Percentiles rank a stretch among this genome's conserved stretches.
Conservation (phyloP, 2,888 invertebrate species). For the Carpatolechia fugitivella region DNA sequence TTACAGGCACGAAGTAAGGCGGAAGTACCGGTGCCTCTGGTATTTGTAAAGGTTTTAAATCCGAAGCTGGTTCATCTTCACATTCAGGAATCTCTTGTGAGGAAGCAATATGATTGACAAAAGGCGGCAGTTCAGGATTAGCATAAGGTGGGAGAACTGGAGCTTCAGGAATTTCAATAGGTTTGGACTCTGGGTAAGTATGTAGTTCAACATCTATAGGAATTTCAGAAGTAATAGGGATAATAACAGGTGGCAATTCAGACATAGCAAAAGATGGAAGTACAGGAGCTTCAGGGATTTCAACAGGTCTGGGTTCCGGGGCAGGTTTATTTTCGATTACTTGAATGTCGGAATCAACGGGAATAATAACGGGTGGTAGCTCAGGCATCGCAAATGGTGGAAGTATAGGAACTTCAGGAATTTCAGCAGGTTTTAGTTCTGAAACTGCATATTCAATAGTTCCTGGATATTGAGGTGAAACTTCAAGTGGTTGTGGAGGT, state of each 20-base stretch:
- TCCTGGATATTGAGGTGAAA: no score
- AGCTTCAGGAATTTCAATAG: conserved; percentile 5
- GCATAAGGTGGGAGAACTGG: background rate
- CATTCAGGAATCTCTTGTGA: conserved; percentile 10
- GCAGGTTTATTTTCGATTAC: background rate
- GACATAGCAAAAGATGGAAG: background rate
- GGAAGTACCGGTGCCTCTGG: conserved; percentile 22
- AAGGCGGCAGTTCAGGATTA: background rate
- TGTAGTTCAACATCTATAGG: background rate
- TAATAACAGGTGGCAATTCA: background rate
- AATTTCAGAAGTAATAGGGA: background rate
- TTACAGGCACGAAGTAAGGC: no score
- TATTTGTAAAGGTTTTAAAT: background rate
- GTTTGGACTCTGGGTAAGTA: background rate
- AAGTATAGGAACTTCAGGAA: conserved; percentile 5
- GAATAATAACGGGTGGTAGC: conserved; percentile 16
- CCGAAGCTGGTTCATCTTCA: background rate
- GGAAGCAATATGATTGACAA: conserved; percentile 15
- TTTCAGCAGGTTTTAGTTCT: background rate
- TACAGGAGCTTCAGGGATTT: background rate
- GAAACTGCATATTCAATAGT: background rate
- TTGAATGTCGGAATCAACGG: conserved; percentile 11
- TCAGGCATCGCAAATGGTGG: conserved; percentile 7
- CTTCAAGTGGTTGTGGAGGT: background rate
- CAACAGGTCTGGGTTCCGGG: background rate